Evolutionary conservation across 2,113 vertebrate genomes (phyloP).

Genomic region (Abramis brama): DNA sequence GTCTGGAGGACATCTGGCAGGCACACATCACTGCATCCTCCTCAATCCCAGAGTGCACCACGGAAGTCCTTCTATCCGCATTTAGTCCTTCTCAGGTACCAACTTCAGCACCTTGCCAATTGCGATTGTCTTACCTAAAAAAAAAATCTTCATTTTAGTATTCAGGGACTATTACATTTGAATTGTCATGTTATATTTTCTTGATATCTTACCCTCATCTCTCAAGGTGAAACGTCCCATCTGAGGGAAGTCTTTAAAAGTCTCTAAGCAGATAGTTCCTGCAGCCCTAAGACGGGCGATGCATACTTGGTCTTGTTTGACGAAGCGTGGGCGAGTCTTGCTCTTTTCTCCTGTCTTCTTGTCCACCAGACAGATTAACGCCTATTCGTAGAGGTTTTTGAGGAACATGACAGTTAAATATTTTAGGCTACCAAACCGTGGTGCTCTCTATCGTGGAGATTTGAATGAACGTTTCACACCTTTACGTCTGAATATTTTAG

Average conservation of each 20-base stretch:
- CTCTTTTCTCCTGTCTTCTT: conserved; percentile 99
- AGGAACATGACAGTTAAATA: background rate
- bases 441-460: background rate
- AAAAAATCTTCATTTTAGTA: background rate
- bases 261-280: conserved; percentile 98
- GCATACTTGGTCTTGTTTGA: conserved; percentile 99
- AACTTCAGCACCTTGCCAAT: conserved; percentile 99
- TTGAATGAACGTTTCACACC: background rate
- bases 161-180: background rate
- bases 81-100: conserved; percentile 99
- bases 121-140: conserved; percentile 97
- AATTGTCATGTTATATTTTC: background rate
- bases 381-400: conserved; percentile 70
- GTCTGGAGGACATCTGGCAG: conserved; percentile 85
- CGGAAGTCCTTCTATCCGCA: conserved; percentile 75
- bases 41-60: conserved; percentile 86
- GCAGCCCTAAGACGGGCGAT: conserved; percentile 94
- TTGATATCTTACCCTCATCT: conserved; percentile 88
- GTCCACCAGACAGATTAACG: conserved; percentile 99
- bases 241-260: conserved; percentile 99
- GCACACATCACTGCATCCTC: conserved; percentile 85
- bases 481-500: background rate
- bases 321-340: conserved; percentile 96
- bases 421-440: background rate
- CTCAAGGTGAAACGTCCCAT: conserved; percentile 98